Conservation (phyloP, 2,797 vertebrate genomes). For the Danio choprae region DNA sequence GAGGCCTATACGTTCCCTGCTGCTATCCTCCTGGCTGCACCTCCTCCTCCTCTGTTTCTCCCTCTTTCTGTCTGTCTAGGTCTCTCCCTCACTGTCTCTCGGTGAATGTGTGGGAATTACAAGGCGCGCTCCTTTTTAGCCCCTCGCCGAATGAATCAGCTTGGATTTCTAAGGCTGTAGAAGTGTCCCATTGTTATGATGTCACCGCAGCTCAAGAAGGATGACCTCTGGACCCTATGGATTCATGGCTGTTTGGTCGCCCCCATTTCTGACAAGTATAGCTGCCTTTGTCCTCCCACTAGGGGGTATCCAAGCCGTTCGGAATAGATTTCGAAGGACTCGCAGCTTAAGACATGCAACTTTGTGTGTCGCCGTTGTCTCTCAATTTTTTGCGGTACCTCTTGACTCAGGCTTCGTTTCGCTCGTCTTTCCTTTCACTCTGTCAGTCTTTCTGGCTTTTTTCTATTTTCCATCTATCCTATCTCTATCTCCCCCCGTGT, state of each 20-base stretch:
- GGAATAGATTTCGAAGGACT: slow-evolving; percentile 81
- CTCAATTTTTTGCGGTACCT: slow-evolving; percentile 67
- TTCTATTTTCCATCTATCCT: slow-evolving; percentile 55
- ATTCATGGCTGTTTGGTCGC: slow-evolving; percentile 85
- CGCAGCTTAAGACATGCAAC: slow-evolving; percentile 77
- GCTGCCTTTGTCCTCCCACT: slow-evolving; percentile 91
- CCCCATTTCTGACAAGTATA: slow-evolving; percentile 72
- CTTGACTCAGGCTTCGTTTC: slow-evolving; percentile 36
- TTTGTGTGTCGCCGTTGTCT: slow-evolving; percentile 54
- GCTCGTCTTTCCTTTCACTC: slow-evolving; percentile 24
- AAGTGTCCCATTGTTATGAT: slow-evolving; percentile 98
- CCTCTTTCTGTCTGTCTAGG: slow-evolving; percentile 56
- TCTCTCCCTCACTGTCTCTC: slow-evolving; percentile 63
- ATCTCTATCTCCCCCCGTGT: slow-evolving; percentile 37
- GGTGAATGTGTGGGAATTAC: slow-evolving; percentile 94
- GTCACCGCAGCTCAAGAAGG: slow-evolving; percentile 96
- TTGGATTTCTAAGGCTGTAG: slow-evolving; percentile 88
- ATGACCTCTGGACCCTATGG: slow-evolving; percentile 96
- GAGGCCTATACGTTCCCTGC: slow-evolving; percentile 76
- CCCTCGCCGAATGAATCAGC: slow-evolving; percentile 90
- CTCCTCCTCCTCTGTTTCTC: slow-evolving; percentile 53
- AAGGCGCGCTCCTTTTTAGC: slow-evolving; percentile 89
- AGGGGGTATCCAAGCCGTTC: slow-evolving; percentile 95
- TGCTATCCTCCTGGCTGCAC: slow-evolving; percentile 62
- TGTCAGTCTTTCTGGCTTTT: slow-evolving; percentile 46